Percentiles rank a stretch among this genome's conserved stretches.
These are phyloP conservation scores for Porphyrio hochstetteri DNA, from an alignment of 2,113 vertebrate species.

Conservation along the genomic window DNA sequence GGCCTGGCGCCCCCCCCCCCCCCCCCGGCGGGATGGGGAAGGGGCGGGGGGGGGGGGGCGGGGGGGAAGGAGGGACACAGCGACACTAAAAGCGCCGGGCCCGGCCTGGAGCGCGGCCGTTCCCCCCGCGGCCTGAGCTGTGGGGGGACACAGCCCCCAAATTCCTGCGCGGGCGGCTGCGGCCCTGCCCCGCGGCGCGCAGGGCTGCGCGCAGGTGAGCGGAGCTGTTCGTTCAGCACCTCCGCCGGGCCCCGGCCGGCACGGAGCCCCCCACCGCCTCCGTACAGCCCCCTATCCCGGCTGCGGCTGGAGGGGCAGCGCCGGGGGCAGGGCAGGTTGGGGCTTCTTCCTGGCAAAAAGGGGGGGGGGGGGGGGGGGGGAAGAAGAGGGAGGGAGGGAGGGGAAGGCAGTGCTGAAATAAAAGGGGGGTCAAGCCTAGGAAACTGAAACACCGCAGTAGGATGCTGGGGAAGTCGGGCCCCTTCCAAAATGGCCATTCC, in stretches of 20 bases:
- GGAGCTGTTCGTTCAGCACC: constrained; percentile 73
- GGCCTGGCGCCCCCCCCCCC: neutral
- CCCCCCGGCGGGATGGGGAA: neutral
- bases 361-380: neutral
- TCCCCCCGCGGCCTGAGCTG: too few species aligned
- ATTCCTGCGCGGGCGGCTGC: neutral
- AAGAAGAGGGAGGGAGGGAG: neutral
- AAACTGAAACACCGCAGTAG: fast-evolving
- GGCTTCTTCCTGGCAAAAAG: neutral
- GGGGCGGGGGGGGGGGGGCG: too few species aligned
- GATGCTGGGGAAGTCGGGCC: fast-evolving
- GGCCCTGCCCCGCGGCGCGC: neutral
- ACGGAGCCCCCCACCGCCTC: too few species aligned
- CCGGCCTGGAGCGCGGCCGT: too few species aligned
- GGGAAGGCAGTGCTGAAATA: neutral
- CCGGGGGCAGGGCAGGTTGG: too few species aligned
- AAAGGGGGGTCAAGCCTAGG: neutral
- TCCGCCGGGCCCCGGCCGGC: too few species aligned
- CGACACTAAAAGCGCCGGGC: neutral
- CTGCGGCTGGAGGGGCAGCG: too few species aligned
- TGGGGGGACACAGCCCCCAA: neutral
- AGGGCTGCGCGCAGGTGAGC: constrained; percentile 39
- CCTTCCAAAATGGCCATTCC: neutral
- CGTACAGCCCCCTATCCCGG: too few species aligned
- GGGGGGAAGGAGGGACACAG: neutral